phyloP scores from a whole-genome alignment of 1,140 invertebrate species.

The Trypoxylus dichotomus region DNA sequence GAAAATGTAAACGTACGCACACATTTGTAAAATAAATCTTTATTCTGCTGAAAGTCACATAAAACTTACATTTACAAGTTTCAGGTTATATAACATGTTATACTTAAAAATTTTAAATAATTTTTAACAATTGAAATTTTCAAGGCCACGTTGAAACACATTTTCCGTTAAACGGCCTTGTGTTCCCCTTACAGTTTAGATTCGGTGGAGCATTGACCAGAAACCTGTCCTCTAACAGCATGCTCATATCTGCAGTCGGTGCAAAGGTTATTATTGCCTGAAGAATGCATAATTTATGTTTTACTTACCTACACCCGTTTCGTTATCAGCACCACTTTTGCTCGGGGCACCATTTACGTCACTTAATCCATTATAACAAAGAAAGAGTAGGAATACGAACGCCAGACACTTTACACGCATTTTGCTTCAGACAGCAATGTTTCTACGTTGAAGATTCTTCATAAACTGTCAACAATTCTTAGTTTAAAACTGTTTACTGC shows the following conservation, averaged over 20 bases:
- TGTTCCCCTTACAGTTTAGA: not conserved
- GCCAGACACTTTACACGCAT: not conserved
- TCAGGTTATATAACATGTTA: no score
- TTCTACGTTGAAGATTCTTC: not conserved
- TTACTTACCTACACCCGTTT: not conserved
- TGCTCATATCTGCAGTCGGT: not conserved
- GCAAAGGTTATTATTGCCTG: not conserved
- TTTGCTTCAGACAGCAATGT: not conserved
- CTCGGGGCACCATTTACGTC: not conserved
- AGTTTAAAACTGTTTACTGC: not conserved
- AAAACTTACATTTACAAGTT: not conserved
- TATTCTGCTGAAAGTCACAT: not conserved
- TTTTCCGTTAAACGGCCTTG: not conserved
- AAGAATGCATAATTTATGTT: not conserved
- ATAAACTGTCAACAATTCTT: not conserved
- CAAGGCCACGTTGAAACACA: not conserved
- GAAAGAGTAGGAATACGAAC: not conserved
- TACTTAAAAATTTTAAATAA: not conserved
- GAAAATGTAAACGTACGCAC: no score
- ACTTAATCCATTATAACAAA: not conserved
- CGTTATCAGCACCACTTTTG: not conserved
- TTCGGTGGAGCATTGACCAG: not conserved
- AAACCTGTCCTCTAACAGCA: not conserved
- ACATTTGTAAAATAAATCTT: no score
- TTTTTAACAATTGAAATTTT: not conserved